These are phyloP conservation scores for Triplophysa rosa DNA, from an alignment of 2,113 vertebrate species.

Conservation along the genomic window DNA sequence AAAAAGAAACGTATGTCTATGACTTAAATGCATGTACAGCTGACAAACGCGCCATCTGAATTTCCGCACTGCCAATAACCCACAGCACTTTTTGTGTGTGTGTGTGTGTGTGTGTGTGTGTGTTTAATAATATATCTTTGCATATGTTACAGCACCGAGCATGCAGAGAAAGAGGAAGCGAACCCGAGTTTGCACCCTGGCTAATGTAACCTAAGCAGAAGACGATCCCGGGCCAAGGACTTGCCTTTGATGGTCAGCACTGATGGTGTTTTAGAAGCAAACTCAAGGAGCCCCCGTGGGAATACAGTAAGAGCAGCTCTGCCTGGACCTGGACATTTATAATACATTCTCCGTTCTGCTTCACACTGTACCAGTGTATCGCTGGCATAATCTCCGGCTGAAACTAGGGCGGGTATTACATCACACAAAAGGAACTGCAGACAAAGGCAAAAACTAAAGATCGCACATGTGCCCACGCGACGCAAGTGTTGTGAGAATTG, in stretches of 20 bases:
- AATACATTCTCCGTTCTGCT: conserved; percentile 40
- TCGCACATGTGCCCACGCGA: conserved; percentile 18
- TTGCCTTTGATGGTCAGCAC: conserved; percentile 47
- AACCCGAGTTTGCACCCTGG: conserved; percentile 22
- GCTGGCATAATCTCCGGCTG: conserved; percentile 33
- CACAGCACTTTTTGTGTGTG: conserved; percentile 26
- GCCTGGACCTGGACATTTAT: conserved; percentile 48
- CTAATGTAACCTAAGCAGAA: conserved; percentile 46
- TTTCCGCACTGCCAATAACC: conserved; percentile 25
- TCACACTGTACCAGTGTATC: conserved; percentile 37
- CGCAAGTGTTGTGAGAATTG: conserved; percentile 13
- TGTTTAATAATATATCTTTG: conserved; percentile 51
- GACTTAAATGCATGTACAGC: background rate
- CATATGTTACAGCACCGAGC: conserved; percentile 28
- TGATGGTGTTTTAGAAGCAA: conserved; percentile 56
- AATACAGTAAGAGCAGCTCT: conserved; percentile 48
- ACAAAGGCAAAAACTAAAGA: conserved; percentile 46
- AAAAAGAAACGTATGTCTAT: background rate
- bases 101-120: conserved; percentile 36
- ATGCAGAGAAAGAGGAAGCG: conserved; percentile 24
- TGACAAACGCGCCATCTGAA: conserved; percentile 9
- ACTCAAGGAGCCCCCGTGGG: conserved; percentile 42
- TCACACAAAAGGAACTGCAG: conserved; percentile 48
- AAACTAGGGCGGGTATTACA: conserved; percentile 57
- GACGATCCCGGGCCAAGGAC: conserved; percentile 45